phyloP scores from a whole-genome alignment of 2,113 vertebrate genomes.

The Archilochus colubris region DNA sequence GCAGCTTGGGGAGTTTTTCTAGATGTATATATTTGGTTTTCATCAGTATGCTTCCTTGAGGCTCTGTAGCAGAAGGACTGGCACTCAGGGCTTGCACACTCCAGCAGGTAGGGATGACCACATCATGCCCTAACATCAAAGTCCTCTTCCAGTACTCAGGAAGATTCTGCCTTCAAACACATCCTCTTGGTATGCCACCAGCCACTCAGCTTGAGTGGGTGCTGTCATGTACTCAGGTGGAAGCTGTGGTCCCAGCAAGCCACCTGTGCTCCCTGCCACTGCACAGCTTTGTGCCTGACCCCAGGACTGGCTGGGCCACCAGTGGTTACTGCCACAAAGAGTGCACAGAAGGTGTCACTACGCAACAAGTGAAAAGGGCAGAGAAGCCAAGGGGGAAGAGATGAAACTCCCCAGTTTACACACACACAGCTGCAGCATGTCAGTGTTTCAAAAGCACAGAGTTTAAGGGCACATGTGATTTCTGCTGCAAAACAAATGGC shows the following conservation, averaged over 20 bases:
- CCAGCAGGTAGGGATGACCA: not conserved
- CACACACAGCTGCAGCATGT: not conserved
- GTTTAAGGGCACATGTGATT: not conserved
- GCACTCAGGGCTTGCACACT: not conserved
- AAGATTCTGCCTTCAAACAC: not conserved
- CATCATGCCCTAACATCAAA: not conserved
- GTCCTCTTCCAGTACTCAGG: not conserved
- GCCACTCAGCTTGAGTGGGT: not conserved
- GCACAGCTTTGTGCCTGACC: not conserved
- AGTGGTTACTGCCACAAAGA: fast-evolving
- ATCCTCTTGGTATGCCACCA: fast-evolving
- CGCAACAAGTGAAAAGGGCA: not conserved
- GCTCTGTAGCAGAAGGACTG: not conserved
- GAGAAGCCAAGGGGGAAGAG: not conserved
- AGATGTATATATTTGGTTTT: not conserved
- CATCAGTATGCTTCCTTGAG: not conserved
- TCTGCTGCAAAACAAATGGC: not conserved
- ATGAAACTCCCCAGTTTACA: not conserved
- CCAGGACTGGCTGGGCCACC: fast-evolving
- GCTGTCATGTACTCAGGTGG: not conserved
- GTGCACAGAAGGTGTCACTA: not conserved
- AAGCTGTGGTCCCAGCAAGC: not conserved
- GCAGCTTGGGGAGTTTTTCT: not conserved
- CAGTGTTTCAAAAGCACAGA: not conserved
- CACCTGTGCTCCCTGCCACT: not conserved